Base-by-base conservation (phyloP, 2,797 vertebrate genomes). In the Betta splendens region DNA sequence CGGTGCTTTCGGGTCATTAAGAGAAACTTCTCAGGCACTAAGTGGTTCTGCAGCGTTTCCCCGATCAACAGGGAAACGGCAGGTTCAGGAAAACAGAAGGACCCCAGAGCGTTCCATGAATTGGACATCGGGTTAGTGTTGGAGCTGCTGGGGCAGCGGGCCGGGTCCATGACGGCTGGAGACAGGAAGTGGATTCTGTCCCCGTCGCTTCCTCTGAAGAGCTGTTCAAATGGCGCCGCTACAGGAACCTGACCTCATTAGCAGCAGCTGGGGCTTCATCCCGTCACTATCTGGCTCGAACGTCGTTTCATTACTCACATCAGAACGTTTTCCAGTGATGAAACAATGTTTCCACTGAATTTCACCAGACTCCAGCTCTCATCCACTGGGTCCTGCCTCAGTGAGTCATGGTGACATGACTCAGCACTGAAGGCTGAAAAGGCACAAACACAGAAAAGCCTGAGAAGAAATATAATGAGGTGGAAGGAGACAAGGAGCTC, bases 1-100 rank as follows among this genome's bases (percentile, higher is more conserved):
- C n/a, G 13, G 47, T 20, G 84, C 75, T 77, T 81, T 9, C 2
- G 72, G 81, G 2, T 86, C 87, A 85, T 82, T 1, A 15, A 62
- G 81, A 83, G 83, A 79, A 77, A 73, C 44, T 2, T 25, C 3
- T 26, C 64, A 79, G 77, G 70, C 74, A 79, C 77, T 31, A 7
- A 66, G 71, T 51, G 75, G 49, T 59, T 74, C 23, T 5, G 9
- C n/a, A n/a, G 31, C 29, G 2, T n/a, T 18, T 28, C 61, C 72
- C 74, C 2, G 72, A 36, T 84, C 81, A 37, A 83, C 80, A 17
- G 78, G 64, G 45, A 45, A 16, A 5, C 37, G n/a, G n/a, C 23
- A 26, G 17, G 12, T n/a, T 35, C 13, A 25, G 15, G 51, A n/a
- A 3, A 7, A 1, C 9, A 31, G 12, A 7, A 13, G 7, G 32